phyloP scores from a whole-genome alignment of 2,113 vertebrate genomes.

The Nerophis ophidion region DNA sequence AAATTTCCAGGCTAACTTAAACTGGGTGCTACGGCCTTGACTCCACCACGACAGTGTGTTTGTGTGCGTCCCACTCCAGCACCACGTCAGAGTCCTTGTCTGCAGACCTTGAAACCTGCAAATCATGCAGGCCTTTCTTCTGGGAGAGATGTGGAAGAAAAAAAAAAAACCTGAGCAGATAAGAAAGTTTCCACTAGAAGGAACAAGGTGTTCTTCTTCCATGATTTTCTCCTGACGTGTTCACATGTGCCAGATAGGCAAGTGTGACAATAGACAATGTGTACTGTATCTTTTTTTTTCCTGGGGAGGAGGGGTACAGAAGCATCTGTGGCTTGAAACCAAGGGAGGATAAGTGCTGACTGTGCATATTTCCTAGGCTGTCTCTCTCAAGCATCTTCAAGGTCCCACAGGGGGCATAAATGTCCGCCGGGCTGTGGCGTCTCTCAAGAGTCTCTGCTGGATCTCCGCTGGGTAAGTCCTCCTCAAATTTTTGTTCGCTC shows the following conservation, averaged over 20 bases:
- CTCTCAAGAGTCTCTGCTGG: slow-evolving; percentile 46
- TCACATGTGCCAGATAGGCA: slow-evolving; percentile 54
- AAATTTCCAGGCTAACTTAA: slow-evolving; percentile 24
- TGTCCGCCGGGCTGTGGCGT: slow-evolving; percentile 53
- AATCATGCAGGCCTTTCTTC: slow-evolving; percentile 60
- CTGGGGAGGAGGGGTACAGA: slow-evolving; percentile 58
- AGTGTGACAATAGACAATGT: slow-evolving; percentile 26
- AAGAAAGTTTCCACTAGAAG: slow-evolving; percentile 65
- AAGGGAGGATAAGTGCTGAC: slow-evolving; percentile 64
- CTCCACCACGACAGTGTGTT: slow-evolving; percentile 44
- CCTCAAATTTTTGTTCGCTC: not conserved
- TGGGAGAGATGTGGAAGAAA: slow-evolving; percentile 53
- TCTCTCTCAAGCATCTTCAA: slow-evolving; percentile 82
- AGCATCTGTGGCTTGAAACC: slow-evolving; percentile 64
- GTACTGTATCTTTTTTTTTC: slow-evolving; percentile 1
- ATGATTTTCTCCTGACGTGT: slow-evolving; percentile 66
- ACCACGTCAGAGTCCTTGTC: slow-evolving; percentile 76
- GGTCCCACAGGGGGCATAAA: slow-evolving; percentile 83
- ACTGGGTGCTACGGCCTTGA: slow-evolving; percentile 57
- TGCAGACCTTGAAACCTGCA: slow-evolving; percentile 77
- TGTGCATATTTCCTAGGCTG: slow-evolving; percentile 75
- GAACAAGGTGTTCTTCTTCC: slow-evolving; percentile 72
- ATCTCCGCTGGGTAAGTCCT: slow-evolving; percentile 67
- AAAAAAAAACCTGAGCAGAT: slow-evolving; percentile 69
- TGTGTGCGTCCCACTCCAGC: slow-evolving; percentile 53